phyloP scores from a whole-genome alignment of 2,113 vertebrate genomes.

The Dasyornis broadbenti region DNA sequence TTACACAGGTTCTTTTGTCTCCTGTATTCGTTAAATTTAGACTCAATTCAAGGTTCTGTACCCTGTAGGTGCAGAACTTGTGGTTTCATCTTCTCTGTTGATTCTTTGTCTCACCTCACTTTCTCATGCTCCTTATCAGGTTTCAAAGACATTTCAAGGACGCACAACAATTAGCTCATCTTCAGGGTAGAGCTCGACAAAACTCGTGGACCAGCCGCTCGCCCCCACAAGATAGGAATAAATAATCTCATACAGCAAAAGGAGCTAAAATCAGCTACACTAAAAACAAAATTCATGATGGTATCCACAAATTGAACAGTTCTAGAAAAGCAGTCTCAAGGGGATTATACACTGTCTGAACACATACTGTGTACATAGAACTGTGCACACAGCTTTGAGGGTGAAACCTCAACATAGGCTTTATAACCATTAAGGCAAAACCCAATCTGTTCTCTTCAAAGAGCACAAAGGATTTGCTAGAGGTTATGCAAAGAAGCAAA shows the following conservation, averaged over 20 bases:
- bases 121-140: too few species aligned
- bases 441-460: neutral
- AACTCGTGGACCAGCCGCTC: too few species aligned
- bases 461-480: neutral
- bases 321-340: neutral
- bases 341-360: neutral
- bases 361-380: neutral
- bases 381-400: neutral
- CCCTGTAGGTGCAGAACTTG: too few species aligned
- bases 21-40: too few species aligned
- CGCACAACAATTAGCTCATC: too few species aligned
- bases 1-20: too few species aligned
- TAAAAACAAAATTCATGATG: neutral
- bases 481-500: neutral
- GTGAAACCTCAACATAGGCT: neutral
- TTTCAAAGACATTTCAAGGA: too few species aligned
- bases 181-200: too few species aligned
- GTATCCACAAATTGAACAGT: neutral
- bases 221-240: too few species aligned
- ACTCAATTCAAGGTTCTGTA: too few species aligned
- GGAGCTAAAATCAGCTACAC: neutral
- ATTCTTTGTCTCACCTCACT: too few species aligned
- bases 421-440: conserved; percentile 35
- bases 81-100: too few species aligned
- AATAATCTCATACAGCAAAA: neutral